Evolutionary conservation across 2,797 vertebrate species (phyloP).

Genomic region (Paramormyrops hopkinsi): DNA sequence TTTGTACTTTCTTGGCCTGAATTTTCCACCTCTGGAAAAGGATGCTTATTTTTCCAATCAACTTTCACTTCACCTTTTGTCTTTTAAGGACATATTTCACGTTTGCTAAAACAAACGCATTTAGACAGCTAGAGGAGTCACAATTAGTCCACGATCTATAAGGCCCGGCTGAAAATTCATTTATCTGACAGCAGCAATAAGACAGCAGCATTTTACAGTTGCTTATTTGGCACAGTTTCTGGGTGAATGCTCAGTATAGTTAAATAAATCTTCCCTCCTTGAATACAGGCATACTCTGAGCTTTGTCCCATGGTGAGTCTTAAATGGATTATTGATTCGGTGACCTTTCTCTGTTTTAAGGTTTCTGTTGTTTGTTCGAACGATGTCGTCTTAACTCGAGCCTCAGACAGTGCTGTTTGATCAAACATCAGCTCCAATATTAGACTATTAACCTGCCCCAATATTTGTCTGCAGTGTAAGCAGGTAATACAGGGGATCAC

Average conservation of each 20-base stretch:
- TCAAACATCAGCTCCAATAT: conserved; percentile 53
- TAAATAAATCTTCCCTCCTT: conserved; percentile 63
- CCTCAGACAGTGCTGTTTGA: conserved; percentile 46
- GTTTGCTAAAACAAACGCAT: background rate
- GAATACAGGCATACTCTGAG: conserved; percentile 55
- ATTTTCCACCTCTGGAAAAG: background rate
- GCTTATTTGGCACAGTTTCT: background rate
- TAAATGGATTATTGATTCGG: conserved; percentile 72
- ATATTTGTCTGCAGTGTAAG: conserved; percentile 39
- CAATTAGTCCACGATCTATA: background rate
- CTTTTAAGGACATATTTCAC: background rate
- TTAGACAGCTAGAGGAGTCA: background rate
- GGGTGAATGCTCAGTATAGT: conserved; percentile 22
- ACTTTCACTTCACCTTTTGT: background rate
- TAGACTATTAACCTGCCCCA: conserved; percentile 50
- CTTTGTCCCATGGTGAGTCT: conserved; percentile 58
- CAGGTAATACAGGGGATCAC: conserved; percentile 26
- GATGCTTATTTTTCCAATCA: background rate
- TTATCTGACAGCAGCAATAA: background rate
- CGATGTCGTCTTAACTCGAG: conserved; percentile 51
- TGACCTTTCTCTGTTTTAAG: conserved; percentile 63
- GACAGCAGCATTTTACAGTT: background rate
- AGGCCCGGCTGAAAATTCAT: background rate
- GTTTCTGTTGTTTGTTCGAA: conserved; percentile 50
- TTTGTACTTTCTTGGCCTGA: background rate